These are phyloP conservation scores for Tetramorium simillimum DNA, from an alignment of 1,140 invertebrate species.

Conservation along the genomic window DNA sequence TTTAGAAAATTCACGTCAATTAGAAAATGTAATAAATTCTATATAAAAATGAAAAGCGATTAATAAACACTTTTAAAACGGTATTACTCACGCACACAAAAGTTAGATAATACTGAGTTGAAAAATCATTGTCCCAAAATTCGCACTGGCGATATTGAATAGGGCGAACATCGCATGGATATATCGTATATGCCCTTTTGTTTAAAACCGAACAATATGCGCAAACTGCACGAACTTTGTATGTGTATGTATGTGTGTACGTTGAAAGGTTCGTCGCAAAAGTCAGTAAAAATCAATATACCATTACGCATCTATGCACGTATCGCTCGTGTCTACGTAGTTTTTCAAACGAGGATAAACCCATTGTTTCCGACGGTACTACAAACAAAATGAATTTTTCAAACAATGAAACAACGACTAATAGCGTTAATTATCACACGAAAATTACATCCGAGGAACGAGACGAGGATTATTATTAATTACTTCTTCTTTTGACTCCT, in stretches of 20 bases:
- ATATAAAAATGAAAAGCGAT: background rate
- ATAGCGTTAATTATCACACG: conserved; percentile 9
- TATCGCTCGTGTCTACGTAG: background rate
- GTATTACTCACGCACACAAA: background rate
- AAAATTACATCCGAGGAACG: background rate
- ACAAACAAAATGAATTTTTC: conserved; percentile 16
- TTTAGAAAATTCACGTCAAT: background rate
- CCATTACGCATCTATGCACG: background rate
- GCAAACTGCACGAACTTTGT: conserved; percentile 19
- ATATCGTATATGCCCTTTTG: background rate
- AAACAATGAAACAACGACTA: conserved; percentile 20
- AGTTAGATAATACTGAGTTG: background rate
- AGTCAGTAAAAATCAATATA: conserved; percentile 26
- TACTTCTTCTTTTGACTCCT: background rate
- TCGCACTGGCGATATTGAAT: background rate
- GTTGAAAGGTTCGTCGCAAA: conserved; percentile 13
- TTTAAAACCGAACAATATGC: conserved; percentile 37
- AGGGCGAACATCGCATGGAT: background rate
- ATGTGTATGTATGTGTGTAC: background rate
- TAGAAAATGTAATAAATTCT: background rate
- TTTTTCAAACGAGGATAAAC: conserved; percentile 2
- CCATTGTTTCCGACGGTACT: background rate
- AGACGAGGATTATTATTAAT: background rate
- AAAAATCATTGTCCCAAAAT: background rate
- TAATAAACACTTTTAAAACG: background rate